A percentile compares a stretch with the other conserved stretches of the same genome.
Evolutionary conservation across 2,888 invertebrate genomes (phyloP).

Genomic region (Lissocephala sabroskyi): DNA sequence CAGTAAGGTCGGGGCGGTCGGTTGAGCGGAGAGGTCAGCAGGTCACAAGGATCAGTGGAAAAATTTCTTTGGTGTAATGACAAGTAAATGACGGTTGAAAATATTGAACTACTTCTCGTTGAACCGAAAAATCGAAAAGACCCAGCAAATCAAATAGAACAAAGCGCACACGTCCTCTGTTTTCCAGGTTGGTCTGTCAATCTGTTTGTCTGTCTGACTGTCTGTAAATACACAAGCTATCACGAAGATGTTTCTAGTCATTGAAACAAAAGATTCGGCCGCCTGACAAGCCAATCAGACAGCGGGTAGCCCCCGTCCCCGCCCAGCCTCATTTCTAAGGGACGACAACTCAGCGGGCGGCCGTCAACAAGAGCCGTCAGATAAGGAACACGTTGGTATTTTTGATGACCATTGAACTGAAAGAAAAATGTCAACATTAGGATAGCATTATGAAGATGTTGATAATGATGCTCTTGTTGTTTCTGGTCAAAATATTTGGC

Average conservation of each 20-base stretch:
- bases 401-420: conserved; percentile 53
- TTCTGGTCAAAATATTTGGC: conserved; percentile 26
- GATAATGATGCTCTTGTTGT: conserved; percentile 1
- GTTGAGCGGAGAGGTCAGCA: no score
- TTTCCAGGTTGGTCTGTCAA: no score
- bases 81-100: conserved; percentile 53
- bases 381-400: conserved; percentile 35
- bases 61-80: conserved; percentile 24
- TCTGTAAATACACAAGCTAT: conserved; percentile 46
- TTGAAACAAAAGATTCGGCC: conserved; percentile 60
- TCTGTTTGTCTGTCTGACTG: not conserved
- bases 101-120: conserved; percentile 47
- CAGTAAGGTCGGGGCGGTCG: no score
- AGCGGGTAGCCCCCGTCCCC: conserved; percentile 27
- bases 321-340: conserved; percentile 21
- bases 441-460: conserved; percentile 39
- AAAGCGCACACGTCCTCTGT: conserved; percentile 2
- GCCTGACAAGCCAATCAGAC: conserved; percentile 53
- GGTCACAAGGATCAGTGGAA: no score
- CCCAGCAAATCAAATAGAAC: conserved; percentile 36
- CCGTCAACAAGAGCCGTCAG: conserved; percentile 1
- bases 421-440: conserved; percentile 63
- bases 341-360: conserved; percentile 17
- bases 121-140: conserved; percentile 44
- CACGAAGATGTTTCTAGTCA: conserved; percentile 56